Evolutionary conservation across 2,797 vertebrate genomes (phyloP), one percentile per base, ranked within the genome.

Genomic region (Gallirallus australis): DNA sequence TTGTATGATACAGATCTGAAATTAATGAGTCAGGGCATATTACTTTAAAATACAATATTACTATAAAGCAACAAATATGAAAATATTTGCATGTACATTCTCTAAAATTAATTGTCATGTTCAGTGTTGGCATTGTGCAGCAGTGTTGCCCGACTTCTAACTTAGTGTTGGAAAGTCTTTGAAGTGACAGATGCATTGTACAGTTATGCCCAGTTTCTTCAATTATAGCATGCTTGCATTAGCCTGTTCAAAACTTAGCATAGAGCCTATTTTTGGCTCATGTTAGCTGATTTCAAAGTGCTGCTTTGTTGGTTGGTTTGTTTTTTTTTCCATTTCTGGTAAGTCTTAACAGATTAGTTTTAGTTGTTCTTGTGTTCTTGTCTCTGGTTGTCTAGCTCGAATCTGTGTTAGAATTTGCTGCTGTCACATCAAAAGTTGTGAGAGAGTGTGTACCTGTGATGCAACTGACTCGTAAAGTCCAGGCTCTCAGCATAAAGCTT

Each of bases 361-460:
- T 90, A 17, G n/a, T 90, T 64, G 11, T 69, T 87, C 37, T n/a
- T 65, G 4, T 77, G 42, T 89, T 11, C 8, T 15, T 6, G 33
- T 16, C 12, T 45, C 35, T 81, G 30, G 2, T 56, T 71, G 20
- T 37, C 31, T 72, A 0, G 40, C 20, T 86, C 25, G 60, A 2
- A 37, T 60, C 24, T 39, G 33, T 78, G 39, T 57, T 42, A 21
- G 50, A 85, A 70, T 60, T 92, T 75, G 23, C 54, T 84, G 23
- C 47, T 21, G 50, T 93, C n/a, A 9, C 24, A 25, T 84, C 20
- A 45, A 4, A 75, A 73, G 4, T 11, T 79, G 27, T 54, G n/a
- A 47, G 69, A 56, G 75, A 40, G 47, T 12, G 2, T 0, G 0
- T 60, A 33, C 21, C 21, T 2, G 0, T 42, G 57, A 8, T 54